Conservation (phyloP, 2,888 invertebrate genomes). For the Schrankia costaestrigalis region DNA sequence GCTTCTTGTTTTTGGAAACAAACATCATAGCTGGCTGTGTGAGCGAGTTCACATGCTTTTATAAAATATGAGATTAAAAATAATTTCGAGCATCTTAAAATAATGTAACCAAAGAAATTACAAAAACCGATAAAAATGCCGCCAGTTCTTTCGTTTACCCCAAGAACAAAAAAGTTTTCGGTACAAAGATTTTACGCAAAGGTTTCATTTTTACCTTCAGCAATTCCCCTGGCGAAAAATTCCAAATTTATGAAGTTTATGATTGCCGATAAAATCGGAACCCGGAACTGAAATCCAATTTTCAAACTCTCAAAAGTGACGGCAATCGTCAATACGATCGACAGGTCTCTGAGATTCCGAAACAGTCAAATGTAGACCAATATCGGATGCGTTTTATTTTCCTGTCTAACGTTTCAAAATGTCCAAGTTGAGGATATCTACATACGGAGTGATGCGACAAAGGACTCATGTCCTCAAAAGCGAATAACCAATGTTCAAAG, state of each 20-base stretch:
- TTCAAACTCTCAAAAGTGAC: constrained; percentile 25
- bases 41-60: too few species aligned
- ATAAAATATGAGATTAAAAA: too few species aligned
- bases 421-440: constrained; percentile 36
- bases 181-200: too few species aligned
- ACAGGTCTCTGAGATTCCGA: constrained; percentile 19
- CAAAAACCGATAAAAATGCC: too few species aligned
- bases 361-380: constrained; percentile 24
- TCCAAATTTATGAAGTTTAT: constrained; percentile 20
- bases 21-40: too few species aligned
- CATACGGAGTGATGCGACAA: constrained; percentile 41
- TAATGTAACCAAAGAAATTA: too few species aligned
- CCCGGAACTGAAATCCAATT: constrained; percentile 23
- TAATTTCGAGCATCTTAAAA: too few species aligned
- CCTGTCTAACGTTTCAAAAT: constrained; percentile 40
- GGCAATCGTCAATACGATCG: constrained; percentile 23
- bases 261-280: constrained; percentile 24
- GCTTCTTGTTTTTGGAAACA: too few species aligned
- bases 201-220: too few species aligned
- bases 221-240: too few species aligned
- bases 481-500: constrained; percentile 41
- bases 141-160: too few species aligned
- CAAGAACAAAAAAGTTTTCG: too few species aligned
- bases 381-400: constrained; percentile 35
- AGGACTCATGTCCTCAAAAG: constrained; percentile 33